Evolutionary conservation across 2,797 vertebrate species (phyloP), one percentile per base, ranked within the genome.

Genomic region (Oreonectes daqikongensis): DNA sequence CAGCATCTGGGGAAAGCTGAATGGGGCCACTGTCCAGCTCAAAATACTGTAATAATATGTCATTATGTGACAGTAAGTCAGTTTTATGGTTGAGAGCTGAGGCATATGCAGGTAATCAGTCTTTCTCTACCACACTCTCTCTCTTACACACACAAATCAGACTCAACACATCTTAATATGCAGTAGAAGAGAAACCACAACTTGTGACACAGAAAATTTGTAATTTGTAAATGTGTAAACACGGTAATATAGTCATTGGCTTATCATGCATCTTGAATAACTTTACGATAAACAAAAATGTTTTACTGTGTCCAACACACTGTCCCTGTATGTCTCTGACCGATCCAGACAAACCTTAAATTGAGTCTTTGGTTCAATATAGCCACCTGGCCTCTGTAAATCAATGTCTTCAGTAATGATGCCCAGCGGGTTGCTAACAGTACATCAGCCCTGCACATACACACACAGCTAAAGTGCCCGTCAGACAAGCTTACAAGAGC

Each of bases 391-490:
- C 63, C 52, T 46, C 38, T 32, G 52, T 46, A 59, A 68, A 59
- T 75, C 73, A 22, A 35, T 68, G 38, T 59, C 24, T 22, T 14
- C 40, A 5, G 3, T 57, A 67, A 59, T 66, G 73, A 48, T n/a
- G 73, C 26, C 73, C 53, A 60, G 74, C 42, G 4, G 28, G 74
- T 76, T 30, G 2, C 52, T 50, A 67, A 26, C 53, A 69, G 28
- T 20, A 35, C 59, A 61, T 61, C 18, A 61, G 9, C 7, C 30
- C n/a, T 20, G 59, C 59, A 61, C 30, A 35, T 38, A 35, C 30
- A 61, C 44, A 46, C 9, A 69, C 20, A 60, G 53, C 20, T 60
- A 60, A 59, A 48, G 65, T 60, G 74, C 40, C 65, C 68, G 28
- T 26, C 53, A 69, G 42, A 38, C 40, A 60, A 50, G 63, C 53